Evolutionary conservation across 2,113 vertebrate species (phyloP).

Genomic region (Neogobius melanostomus): DNA sequence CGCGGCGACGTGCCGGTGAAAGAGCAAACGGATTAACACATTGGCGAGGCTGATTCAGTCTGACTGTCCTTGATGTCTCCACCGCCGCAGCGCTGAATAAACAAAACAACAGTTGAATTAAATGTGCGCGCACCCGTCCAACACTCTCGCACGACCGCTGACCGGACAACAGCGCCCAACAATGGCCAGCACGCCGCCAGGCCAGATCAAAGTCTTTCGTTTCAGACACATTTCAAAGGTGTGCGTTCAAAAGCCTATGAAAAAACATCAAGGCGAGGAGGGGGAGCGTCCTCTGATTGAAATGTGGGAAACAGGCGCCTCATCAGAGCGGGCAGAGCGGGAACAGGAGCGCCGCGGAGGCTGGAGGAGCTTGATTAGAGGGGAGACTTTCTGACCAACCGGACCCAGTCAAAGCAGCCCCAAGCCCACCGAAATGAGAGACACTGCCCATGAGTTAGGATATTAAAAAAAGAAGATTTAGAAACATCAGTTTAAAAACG

Average conservation of each 20-base stretch:
- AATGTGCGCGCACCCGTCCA: background rate
- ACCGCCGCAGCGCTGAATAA: background rate
- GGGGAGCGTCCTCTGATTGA: background rate
- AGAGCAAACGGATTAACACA: slow-evolving; percentile 3
- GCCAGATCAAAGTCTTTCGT: background rate
- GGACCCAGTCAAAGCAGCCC: no score
- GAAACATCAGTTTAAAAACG: no score
- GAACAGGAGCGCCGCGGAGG: no score
- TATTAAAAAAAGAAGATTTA: no score
- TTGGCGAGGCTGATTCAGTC: background rate
- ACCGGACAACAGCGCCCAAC: background rate
- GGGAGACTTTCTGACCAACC: no score
- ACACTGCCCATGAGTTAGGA: no score
- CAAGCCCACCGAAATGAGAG: no score
- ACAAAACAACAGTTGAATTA: slow-evolving; percentile 2
- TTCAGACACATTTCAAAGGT: background rate
- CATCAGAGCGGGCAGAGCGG: background rate
- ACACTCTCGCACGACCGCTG: background rate
- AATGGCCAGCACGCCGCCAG: background rate
- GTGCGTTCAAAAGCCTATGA: background rate
- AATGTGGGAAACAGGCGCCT: background rate
- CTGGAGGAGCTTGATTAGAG: no score
- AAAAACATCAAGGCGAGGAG: background rate
- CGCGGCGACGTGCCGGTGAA: background rate
- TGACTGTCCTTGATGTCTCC: background rate